Percentiles rank a stretch among this genome's conserved stretches.
phyloP scores from a whole-genome alignment of 2,888 invertebrate genomes.

The Nomada lathburiana region DNA sequence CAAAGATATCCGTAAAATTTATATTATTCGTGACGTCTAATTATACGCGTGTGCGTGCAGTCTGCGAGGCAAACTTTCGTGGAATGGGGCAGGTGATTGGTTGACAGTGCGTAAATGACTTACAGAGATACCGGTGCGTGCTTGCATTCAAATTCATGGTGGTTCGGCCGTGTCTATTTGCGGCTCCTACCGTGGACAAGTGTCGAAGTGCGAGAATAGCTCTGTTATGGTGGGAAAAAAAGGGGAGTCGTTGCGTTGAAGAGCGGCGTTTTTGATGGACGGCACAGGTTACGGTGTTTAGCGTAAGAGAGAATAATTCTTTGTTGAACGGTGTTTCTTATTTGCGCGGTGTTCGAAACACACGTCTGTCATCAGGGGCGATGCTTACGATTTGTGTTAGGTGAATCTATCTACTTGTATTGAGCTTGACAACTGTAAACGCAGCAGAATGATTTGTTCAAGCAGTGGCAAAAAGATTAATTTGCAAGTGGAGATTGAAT shows the following conservation, averaged over 20 bases:
- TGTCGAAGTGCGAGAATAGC: constrained; percentile 66
- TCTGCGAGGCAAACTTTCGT: constrained; percentile 32
- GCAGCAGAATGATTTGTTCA: no score
- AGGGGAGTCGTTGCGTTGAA: constrained; percentile 8
- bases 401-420: no score
- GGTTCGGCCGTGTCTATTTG: neutral
- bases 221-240: constrained; percentile 51
- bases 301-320: no score
- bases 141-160: neutral
- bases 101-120: constrained; percentile 66
- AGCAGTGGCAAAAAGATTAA: no score
- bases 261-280: neutral
- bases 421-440: no score
- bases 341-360: no score
- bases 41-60: constrained; percentile 53
- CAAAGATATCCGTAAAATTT: constrained; percentile 51
- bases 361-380: no score
- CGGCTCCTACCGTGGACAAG: constrained; percentile 32
- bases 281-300: constrained; percentile 1
- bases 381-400: no score
- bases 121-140: constrained; percentile 27
- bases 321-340: neutral
- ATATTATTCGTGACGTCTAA: constrained; percentile 61
- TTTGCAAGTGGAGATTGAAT: no score
- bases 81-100: constrained; percentile 74